Conservation (phyloP, 2,113 vertebrate genomes). For the Ptilonorhynchus violaceus region DNA sequence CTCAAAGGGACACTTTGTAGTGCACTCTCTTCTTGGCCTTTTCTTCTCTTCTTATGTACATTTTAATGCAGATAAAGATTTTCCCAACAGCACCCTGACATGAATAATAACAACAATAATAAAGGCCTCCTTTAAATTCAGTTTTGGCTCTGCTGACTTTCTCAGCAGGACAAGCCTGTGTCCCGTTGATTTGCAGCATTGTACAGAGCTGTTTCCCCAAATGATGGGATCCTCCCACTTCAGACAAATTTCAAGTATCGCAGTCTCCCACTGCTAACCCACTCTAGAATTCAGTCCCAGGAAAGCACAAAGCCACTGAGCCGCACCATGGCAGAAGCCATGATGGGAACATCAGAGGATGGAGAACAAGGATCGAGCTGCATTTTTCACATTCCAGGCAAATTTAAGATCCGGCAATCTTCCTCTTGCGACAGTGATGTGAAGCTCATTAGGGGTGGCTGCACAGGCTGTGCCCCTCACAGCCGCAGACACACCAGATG, state of each 20-base stretch:
- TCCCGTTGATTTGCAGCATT: slow-evolving; percentile 21
- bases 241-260: neutral
- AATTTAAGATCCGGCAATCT: neutral
- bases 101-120: slow-evolving; percentile 74
- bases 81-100: slow-evolving; percentile 61
- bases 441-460: neutral
- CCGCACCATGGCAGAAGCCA: neutral
- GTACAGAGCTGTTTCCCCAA: neutral
- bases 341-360: neutral
- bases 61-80: slow-evolving; percentile 75
- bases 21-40: slow-evolving; percentile 62
- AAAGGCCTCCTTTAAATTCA: slow-evolving; percentile 62
- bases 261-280: neutral
- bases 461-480: neutral
- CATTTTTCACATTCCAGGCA: neutral
- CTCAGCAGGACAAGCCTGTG: slow-evolving; percentile 41
- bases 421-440: neutral
- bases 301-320: neutral
- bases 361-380: neutral
- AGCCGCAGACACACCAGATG: neutral
- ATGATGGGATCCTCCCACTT: slow-evolving; percentile 4
- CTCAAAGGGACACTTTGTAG: slow-evolving; percentile 72
- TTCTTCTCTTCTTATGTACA: slow-evolving; percentile 70
- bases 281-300: neutral
- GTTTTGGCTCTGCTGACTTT: slow-evolving; percentile 61